phyloP scores from a whole-genome alignment of 2,797 vertebrate species.

The Onychomys leucogaster region DNA sequence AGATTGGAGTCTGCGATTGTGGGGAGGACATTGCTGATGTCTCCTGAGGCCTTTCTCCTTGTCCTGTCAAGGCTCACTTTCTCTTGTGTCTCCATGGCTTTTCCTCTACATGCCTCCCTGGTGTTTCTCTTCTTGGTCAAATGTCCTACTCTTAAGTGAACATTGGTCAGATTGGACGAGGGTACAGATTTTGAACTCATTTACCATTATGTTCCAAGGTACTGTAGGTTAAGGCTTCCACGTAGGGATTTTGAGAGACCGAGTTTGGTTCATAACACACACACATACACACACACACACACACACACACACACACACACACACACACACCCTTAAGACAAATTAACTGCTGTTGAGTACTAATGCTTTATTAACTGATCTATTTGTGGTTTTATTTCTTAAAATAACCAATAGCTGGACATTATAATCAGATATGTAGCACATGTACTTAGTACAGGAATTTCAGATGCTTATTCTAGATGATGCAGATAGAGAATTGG shows the following conservation, averaged over 20 bases:
- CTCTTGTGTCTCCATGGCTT: background rate
- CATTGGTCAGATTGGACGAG: background rate
- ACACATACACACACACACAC: background rate
- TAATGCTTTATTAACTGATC: background rate
- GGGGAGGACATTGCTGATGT: background rate
- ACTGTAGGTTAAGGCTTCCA: background rate
- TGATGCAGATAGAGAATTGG: background rate
- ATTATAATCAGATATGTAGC: background rate
- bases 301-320: background rate
- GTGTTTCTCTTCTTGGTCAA: background rate
- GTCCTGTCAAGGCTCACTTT: background rate
- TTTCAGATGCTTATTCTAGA: background rate
- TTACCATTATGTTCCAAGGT: background rate
- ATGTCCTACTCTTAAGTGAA: background rate
- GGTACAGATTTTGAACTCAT: background rate
- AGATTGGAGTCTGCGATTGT: background rate
- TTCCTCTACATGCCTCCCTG: background rate
- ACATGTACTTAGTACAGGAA: background rate
- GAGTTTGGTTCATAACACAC: background rate
- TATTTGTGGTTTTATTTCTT: slow-evolving; percentile 34
- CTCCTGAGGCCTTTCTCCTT: background rate
- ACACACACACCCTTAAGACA: background rate
- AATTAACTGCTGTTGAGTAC: background rate
- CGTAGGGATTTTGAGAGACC: background rate
- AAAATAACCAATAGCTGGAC: background rate